Base-by-base conservation (phyloP, 2,888 invertebrate species). In the Ferdinandea cuprea region DNA sequence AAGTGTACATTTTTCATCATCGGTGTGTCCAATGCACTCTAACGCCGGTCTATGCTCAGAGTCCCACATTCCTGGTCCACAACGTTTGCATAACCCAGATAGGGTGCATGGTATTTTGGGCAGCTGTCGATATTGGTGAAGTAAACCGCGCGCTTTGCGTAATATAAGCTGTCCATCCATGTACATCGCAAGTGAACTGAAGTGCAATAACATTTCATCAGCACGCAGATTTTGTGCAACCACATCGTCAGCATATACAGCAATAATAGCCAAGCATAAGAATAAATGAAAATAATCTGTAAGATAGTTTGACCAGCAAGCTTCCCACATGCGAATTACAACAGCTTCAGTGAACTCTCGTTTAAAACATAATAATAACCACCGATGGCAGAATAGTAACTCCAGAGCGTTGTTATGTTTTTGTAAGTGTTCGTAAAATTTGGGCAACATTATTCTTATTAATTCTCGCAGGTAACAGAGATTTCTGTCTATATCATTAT, bases 261-360 rank as follows among this genome's bases (percentile, higher is more conserved):
- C 95, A 84, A 98, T 95, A 87, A 99, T 98, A 66, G 98, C 96
- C 86, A 98, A 93, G 89, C 98, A 98, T 69, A 99, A 93, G 91
- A 99, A 99, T 87, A 99, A 92, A 89, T 99, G 98, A 92, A 99
- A 99, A 91, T 98, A 98, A 90, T 98, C 97, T 0, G 98, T 98
- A 88, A 98, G 94, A 91, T 97, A 98, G 91, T 97, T 97, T 0
- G 98, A 96, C 99, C 99, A 99, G 91, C 98, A 99, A 2, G 98
- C 96, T 91, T 98, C 97, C 98, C 98, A 98, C 95, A 98, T 97
- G 32, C 95, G 93, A 48, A 98, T 93, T 0, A 97, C 97, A 37
- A 96, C 96, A 11, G 94, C 94, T 89, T 97, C 97, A 0, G 96
- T 95, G 89, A 98, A 98, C 91, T 98, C 98, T 0, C 98, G 93